phyloP scores from a whole-genome alignment of 1,140 invertebrate species.

The Drosophila subpulchrella region DNA sequence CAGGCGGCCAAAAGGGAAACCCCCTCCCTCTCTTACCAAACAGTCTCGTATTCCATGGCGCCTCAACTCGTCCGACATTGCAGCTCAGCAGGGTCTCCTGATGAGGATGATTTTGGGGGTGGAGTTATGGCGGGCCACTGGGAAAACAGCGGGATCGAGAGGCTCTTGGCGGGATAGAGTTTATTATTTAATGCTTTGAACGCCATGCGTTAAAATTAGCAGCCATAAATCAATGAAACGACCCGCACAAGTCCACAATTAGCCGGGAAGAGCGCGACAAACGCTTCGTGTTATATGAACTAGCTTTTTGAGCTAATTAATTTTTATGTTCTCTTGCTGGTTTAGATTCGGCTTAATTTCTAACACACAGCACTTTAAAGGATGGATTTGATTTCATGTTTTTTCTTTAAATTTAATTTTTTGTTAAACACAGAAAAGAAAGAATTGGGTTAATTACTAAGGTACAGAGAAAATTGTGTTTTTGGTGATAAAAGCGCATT shows the following conservation, averaged over 20 bases:
- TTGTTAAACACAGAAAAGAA: no score
- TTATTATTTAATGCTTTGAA: slow-evolving; percentile 80
- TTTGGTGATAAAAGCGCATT: no score
- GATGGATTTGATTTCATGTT: not conserved
- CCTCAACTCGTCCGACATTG: slow-evolving; percentile 53
- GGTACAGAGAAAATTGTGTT: no score
- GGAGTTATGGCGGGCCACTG: not conserved
- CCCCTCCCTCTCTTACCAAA: not conserved
- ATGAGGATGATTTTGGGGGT: not conserved
- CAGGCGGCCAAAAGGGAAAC: slow-evolving; percentile 18
- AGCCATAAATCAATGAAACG: slow-evolving; percentile 80
- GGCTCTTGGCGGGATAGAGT: slow-evolving; percentile 59
- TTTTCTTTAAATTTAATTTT: no score
- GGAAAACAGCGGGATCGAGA: slow-evolving; percentile 41
- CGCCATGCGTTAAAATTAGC: slow-evolving; percentile 78
- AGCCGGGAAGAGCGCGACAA: slow-evolving; percentile 38
- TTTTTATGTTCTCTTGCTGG: slow-evolving; percentile 47
- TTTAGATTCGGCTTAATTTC: slow-evolving; percentile 1
- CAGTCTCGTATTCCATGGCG: slow-evolving; percentile 65
- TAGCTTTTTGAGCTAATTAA: slow-evolving; percentile 63
- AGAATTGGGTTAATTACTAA: no score
- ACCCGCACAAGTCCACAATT: slow-evolving; percentile 78
- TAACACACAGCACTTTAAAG: not conserved
- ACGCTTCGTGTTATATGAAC: slow-evolving; percentile 62
- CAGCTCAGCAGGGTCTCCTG: slow-evolving; percentile 37